These are phyloP conservation scores for Lasioglossum malachurum DNA, from an alignment of 2,888 invertebrate species.

Conservation along the genomic window DNA sequence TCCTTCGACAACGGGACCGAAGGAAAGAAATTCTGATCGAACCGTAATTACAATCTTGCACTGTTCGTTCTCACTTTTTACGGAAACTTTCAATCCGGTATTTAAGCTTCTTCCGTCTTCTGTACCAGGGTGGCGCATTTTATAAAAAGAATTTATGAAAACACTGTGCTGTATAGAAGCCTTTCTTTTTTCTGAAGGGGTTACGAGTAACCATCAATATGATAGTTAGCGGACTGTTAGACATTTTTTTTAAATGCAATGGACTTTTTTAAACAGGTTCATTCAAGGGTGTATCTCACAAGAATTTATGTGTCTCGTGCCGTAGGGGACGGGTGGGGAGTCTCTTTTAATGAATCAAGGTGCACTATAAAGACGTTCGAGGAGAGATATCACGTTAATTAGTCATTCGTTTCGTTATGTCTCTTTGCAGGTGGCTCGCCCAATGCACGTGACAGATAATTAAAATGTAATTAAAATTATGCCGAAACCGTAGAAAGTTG, in stretches of 20 bases:
- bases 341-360: not conserved
- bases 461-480: not conserved
- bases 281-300: not conserved
- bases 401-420: not conserved
- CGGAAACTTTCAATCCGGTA: not conserved
- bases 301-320: not conserved
- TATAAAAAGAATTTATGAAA: not conserved
- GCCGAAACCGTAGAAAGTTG: not conserved
- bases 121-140: not conserved
- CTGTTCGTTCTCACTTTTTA: not conserved
- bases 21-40: not conserved
- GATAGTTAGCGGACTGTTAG: not conserved
- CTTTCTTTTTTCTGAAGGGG: not conserved
- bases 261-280: not conserved
- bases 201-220: not conserved
- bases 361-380: not conserved
- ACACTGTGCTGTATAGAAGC: too few relatives aligned
- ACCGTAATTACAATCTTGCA: not conserved
- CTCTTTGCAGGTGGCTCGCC: not conserved
- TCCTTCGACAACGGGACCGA: constrained; percentile 1
- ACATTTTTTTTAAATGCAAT: not conserved
- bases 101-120: not conserved
- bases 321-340: not conserved
- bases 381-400: not conserved
- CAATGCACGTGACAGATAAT: not conserved